Evolutionary conservation across 2,797 vertebrate genomes (phyloP), one percentile per base, ranked within the genome.

Genomic region (Acanthurus tractus): DNA sequence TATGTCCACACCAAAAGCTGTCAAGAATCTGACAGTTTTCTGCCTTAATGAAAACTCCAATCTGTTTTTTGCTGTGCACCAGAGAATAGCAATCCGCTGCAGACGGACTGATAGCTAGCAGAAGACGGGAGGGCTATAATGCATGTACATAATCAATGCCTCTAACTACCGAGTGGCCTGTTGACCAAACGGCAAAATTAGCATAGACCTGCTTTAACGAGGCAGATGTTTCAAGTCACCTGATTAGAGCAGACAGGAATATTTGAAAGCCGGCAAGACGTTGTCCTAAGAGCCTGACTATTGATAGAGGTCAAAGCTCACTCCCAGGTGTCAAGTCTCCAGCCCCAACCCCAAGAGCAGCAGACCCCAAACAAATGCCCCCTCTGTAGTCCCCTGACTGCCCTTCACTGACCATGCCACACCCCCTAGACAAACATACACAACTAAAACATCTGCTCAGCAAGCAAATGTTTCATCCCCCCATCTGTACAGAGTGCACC

Each of bases 381-480:
- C 67, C 66, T 83, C 66, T 74, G 67, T 55, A 61, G 62, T 88
- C 90, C 85, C 90, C 78, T 66, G 79, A 78, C 86, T 90, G 91
- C 88, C 88, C 91, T 92, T 89, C 79, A 88, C 68, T 88, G 87
- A 89, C 92, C 91, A 82, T 76, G 90, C 89, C 86, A 85, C 89
- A 86, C 82, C 84, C 92, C 85, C 85, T 90, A 91, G 86, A 92
- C 87, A 91, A 92, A 92, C 90, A 91, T 65, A 88, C 74, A 91
- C 86, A 87, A 89, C 79, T 78, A 85, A 91, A 93, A 94, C 93
- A 95, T 94, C 93, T 94, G 94, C 77, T 94, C 81, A 22, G 79
- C 88, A 77, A 83, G 87, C 76, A 81, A 80, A 70, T n/a, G 65
- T 55, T 61, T 65, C 83, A 78, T 63, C 72, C 75, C 70, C 77